A percentile compares a stretch with the other conserved stretches of the same genome.
Evolutionary conservation across 2,888 invertebrate genomes (phyloP).

Genomic region (Orthosia gracilis): DNA sequence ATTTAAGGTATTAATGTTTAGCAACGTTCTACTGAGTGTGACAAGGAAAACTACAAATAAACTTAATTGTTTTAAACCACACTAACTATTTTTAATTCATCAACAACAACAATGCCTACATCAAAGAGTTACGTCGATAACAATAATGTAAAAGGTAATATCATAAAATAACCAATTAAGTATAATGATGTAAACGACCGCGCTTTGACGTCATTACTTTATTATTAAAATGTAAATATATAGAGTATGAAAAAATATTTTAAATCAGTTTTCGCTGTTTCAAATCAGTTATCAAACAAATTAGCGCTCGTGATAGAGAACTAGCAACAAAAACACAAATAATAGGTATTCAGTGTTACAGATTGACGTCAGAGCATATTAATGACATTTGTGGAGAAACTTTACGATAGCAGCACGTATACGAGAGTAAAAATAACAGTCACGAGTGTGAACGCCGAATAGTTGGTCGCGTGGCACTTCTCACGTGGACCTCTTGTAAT

Average conservation of each 20-base stretch:
- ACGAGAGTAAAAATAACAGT: constrained; percentile 29
- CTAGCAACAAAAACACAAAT: constrained; percentile 28
- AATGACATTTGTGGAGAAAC: constrained; percentile 52
- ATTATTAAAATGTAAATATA: constrained; percentile 37
- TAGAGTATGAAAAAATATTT: constrained; percentile 35
- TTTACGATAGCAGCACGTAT: constrained; percentile 42
- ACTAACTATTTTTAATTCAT: constrained; percentile 30
- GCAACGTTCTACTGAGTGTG: neutral
- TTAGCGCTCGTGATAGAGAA: constrained; percentile 43
- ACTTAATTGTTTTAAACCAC: constrained; percentile 17
- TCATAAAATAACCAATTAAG: constrained; percentile 33
- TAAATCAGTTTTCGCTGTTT: constrained; percentile 19
- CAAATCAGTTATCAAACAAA: constrained; percentile 43
- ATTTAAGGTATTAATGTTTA: constrained; percentile 1
- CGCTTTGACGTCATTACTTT: constrained; percentile 59
- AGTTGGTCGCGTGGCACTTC: constrained; percentile 1
- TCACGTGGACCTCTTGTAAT: constrained; percentile 9
- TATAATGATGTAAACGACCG: constrained; percentile 45
- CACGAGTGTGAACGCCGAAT: constrained; percentile 16
- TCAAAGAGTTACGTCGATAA: constrained; percentile 17
- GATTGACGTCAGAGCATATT: constrained; percentile 66
- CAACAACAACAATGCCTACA: neutral
- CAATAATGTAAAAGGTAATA: constrained; percentile 8
- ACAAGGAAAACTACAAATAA: constrained; percentile 30
- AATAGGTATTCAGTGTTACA: constrained; percentile 47